A percentile compares a stretch with the other conserved stretches of the same genome.
These are phyloP conservation scores for Parazoanthus swiftii DNA, from an alignment of 92 coral and sea anemone genomes.

Conservation along the genomic window DNA sequence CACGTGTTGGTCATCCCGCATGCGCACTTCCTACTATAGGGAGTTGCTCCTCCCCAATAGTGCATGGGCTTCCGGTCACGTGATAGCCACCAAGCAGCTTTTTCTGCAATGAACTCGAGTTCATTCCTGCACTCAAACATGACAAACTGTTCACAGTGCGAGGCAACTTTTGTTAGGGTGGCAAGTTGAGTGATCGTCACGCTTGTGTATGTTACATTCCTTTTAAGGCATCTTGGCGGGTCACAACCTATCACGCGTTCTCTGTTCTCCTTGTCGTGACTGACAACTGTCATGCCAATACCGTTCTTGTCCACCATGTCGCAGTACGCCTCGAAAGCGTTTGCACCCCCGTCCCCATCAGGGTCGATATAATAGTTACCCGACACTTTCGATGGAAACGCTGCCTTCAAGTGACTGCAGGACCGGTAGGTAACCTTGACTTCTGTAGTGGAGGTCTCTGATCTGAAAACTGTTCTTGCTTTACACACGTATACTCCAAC, in stretches of 20 bases:
- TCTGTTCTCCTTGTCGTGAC: constrained; percentile 33
- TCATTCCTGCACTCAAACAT: background rate
- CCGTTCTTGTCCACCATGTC: constrained; percentile 23
- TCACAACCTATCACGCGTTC: constrained; percentile 7
- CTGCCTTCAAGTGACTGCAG: constrained; percentile 16
- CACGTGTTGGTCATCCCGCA: constrained; percentile 29
- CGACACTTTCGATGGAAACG: background rate
- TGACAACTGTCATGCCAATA: constrained; percentile 3
- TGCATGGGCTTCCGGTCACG: background rate
- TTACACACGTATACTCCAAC: background rate
- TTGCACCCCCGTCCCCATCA: background rate
- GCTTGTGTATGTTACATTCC: background rate
- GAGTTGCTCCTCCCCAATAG: constrained; percentile 13
- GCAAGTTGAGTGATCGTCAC: background rate
- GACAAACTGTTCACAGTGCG: background rate
- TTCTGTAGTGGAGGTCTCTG: background rate
- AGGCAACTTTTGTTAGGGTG: background rate
- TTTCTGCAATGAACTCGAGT: background rate
- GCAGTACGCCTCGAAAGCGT: constrained; percentile 17
- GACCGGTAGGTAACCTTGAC: constrained; percentile 14
- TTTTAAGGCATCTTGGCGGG: background rate
- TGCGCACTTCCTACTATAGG: constrained; percentile 32
- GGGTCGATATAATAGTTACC: background rate
- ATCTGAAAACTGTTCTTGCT: background rate
- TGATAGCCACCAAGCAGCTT: background rate